phyloP scores from a whole-genome alignment of 2,797 vertebrate species.

The Sebastes hubbsi region DNA sequence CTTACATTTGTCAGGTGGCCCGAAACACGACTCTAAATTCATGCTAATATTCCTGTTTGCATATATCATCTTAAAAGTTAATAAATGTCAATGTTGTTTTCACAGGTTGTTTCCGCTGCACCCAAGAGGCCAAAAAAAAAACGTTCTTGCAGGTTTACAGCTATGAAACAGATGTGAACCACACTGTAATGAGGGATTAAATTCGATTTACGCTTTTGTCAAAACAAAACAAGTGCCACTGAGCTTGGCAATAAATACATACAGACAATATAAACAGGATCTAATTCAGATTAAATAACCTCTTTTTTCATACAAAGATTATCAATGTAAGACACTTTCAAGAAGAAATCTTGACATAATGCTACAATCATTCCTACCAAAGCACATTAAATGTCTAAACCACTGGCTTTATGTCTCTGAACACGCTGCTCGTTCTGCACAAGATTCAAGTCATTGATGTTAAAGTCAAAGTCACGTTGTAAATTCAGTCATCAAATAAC shows the following conservation, averaged over 20 bases:
- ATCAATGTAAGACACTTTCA: not conserved
- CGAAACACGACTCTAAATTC: not conserved
- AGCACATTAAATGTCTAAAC: not conserved
- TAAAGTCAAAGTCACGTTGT: not conserved
- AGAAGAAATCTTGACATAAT: not conserved
- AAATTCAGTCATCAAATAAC: not conserved
- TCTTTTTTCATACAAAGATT: not conserved
- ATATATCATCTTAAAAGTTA: accelerated
- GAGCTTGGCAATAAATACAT: not conserved
- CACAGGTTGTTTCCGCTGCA: not conserved
- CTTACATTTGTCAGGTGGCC: not conserved
- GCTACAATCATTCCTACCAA: not conserved
- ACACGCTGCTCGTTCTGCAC: not conserved
- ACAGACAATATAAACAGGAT: not conserved
- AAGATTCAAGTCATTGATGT: not conserved
- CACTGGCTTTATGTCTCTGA: not conserved
- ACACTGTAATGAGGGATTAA: not conserved
- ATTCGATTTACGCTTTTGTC: not conserved
- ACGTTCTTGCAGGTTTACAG: no score
- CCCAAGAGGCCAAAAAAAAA: not conserved
- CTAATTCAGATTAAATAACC: not conserved
- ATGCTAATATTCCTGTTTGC: not conserved
- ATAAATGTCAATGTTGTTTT: not conserved
- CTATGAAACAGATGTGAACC: not conserved
- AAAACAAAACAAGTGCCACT: not conserved